Evolutionary conservation across 2,797 vertebrate species (phyloP), one percentile per base, ranked within the genome.

Genomic region (Xiphorhynchus erythropygius): DNA sequence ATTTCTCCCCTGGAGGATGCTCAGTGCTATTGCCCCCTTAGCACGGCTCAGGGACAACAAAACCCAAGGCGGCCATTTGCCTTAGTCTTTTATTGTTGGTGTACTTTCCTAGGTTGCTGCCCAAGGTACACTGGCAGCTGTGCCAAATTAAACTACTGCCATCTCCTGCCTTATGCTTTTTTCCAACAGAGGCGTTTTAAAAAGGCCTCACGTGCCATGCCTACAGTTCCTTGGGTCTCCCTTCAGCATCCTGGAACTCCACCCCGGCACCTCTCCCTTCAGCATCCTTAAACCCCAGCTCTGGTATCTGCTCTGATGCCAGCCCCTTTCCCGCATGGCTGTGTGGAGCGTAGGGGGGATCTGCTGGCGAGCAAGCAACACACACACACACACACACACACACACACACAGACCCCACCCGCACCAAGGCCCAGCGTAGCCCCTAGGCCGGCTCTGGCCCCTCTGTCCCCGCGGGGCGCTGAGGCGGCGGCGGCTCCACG

Each of bases 1-100:
- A n/a, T 97, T 97, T 95, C 91, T 89, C 53, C 87, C 70, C 77
- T 35, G 23, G 90, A 98, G 94, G 92, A 96, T 80, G 77, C 77
- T 96, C 89, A 52, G 91, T 81, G 94, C 57, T 35, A 68, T 87
- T 90, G 68, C 52, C 74, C 50, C 35, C 50, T 90, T 91, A 97
- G 52, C 60, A 30, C 73, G 49, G 63, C 82, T 93, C 65, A 65
- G 67, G 90, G 87, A 71, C 73, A 83, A 75, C 18, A 86, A 73
- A 71, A 92, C 91, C 24, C 65, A 85, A 70, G 87, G 84, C 33
- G 37, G 75, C 24, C 22, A 39, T 74, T 93, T 94, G 30, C 47
- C n/a, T 77, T 80, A 27, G 89, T 93, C 49, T 96, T 90, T 94
- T 62, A 83, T 87, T 62, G 87, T 80, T 77, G 53, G 47, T 23